Base-by-base conservation (phyloP, 2,888 invertebrate species). In the Frankliniella intonsa region DNA sequence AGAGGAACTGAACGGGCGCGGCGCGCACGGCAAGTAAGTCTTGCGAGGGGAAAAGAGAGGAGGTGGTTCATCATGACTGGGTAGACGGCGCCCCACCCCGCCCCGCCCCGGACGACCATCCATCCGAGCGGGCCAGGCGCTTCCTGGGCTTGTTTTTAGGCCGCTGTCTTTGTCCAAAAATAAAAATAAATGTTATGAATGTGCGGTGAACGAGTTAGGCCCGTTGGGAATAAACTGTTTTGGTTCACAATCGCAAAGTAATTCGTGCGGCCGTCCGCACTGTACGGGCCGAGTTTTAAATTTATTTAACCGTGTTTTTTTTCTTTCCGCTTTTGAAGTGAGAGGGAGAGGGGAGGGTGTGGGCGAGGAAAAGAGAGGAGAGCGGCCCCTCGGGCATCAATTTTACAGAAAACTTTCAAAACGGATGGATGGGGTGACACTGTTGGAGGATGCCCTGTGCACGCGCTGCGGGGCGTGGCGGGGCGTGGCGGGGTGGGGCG, bases 321-420 rank as follows among this genome's bases (percentile, higher is more conserved):
- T 62, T 55, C 12, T 14, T 55, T 14, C 12, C 14, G 55, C 55
- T 12, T 55, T 12, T 7, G 14, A 14, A 14, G 38, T 38, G 38
- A 38, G 38, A 38, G 38, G 38, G n/a, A n/a, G n/a, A n/a, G n/a
- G n/a, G n/a, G n/a, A n/a, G n/a, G 38, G 38, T 38, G 38, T 38
- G 38, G 38, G 38, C 5, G 38, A 38, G 38, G 38, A 38, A 38
- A 2, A 38, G 38, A 38, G 38, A 38, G 38, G 38, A 38, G 62
- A 62, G 8, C 69, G 69, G 22, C 19, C 69, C 22, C 69, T 22
- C 69, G 11, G 69, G 22, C 69, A 22, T 25, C 69, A 76, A 76
- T 76, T 76, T 76, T 69, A 9, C 25, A 25, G 69, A 76, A 76
- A 76, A 76, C 69, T 76, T 76, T 25, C 69, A 76, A 8, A 62